Conservation (phyloP, 2,797 vertebrate genomes). For the Dermochelys coriacea region DNA sequence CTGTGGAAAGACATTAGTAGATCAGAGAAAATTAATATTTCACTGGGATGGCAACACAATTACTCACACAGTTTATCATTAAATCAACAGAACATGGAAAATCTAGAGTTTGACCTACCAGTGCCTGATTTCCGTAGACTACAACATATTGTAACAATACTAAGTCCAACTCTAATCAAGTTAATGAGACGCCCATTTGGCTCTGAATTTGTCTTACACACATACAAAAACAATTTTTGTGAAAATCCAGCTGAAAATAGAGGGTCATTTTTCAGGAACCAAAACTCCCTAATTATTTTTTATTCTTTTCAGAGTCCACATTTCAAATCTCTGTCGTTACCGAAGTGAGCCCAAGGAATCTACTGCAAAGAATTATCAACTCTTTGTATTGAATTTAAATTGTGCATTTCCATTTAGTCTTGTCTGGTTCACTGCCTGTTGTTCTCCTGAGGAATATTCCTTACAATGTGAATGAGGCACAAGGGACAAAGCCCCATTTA, state of each 20-base stretch:
- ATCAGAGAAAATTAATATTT: background rate
- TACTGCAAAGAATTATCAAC: background rate
- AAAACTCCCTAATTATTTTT: background rate
- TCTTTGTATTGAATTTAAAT: fast-evolving
- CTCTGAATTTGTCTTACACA: background rate
- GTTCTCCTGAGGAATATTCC: background rate
- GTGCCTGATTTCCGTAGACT: background rate
- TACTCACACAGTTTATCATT: background rate
- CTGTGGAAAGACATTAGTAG: background rate
- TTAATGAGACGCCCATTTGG: background rate
- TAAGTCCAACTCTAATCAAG: background rate
- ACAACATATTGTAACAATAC: background rate
- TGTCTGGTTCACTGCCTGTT: fast-evolving
- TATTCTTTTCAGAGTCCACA: background rate
- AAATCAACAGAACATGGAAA: background rate
- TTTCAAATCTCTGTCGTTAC: fast-evolving
- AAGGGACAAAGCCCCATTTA: background rate
- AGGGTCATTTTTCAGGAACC: background rate
- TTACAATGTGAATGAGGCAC: fast-evolving
- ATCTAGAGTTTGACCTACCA: background rate
- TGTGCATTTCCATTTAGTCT: fast-evolving
- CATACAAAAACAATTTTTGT: background rate
- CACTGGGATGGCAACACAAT: background rate
- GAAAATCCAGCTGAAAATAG: background rate
- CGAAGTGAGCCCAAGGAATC: background rate